These are phyloP conservation scores for Lampris megalopsis DNA, from an alignment of 2,113 vertebrate genomes.

Conservation along the genomic window DNA sequence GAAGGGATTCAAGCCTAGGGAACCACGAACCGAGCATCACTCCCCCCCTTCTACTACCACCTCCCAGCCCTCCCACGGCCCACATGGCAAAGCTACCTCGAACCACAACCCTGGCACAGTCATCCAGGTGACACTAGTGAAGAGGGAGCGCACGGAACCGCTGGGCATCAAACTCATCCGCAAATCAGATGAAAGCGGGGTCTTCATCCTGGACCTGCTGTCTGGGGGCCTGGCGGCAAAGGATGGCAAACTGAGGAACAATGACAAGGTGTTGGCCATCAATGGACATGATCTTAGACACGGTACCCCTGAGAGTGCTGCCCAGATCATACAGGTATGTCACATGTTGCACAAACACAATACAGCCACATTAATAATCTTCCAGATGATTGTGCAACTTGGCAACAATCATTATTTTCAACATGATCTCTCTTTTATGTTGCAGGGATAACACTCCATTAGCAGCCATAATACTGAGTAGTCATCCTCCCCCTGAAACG, in stretches of 20 bases:
- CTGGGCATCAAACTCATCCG: slow-evolving; percentile 93
- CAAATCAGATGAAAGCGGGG: slow-evolving; percentile 89
- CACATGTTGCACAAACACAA: not conserved
- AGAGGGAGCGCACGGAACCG: slow-evolving; percentile 87
- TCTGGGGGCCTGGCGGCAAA: slow-evolving; percentile 90
- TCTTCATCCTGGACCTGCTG: slow-evolving; percentile 91
- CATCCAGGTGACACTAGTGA: slow-evolving; percentile 88
- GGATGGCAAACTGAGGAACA: slow-evolving; percentile 90
- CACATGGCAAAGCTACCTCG: slow-evolving; percentile 52
- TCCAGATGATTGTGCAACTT: not conserved
- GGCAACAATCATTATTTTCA: too few relatives aligned
- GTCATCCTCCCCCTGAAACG: too few relatives aligned
- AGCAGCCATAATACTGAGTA: too few relatives aligned
- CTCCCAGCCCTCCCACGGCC: slow-evolving; percentile 61
- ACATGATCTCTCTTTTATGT: too few relatives aligned
- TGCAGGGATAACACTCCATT: too few relatives aligned
- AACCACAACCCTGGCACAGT: slow-evolving; percentile 75
- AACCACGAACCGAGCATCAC: slow-evolving; percentile 65
- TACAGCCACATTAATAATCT: too few relatives aligned
- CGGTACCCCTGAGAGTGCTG: slow-evolving; percentile 92
- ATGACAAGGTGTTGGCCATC: slow-evolving; percentile 92
- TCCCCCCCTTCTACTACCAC: slow-evolving; percentile 50
- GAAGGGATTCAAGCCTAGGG: slow-evolving; percentile 87
- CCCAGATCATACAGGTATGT: slow-evolving; percentile 94
- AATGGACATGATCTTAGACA: slow-evolving; percentile 92